phyloP scores from a whole-genome alignment of 2,113 vertebrate genomes.

The Setophaga petechia region DNA sequence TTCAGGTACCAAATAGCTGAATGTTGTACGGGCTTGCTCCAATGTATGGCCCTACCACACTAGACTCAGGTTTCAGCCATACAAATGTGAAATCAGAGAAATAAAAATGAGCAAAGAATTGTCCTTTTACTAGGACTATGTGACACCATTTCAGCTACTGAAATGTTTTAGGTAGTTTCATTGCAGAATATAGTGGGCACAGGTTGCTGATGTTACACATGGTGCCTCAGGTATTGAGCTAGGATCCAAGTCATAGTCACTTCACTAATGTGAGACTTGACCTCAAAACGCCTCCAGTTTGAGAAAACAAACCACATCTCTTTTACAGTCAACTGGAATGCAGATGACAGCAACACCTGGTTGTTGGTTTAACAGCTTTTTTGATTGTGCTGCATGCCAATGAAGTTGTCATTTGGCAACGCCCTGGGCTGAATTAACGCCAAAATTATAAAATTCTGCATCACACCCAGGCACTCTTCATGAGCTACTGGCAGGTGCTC shows the following conservation, averaged over 20 bases:
- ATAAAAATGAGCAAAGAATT: neutral
- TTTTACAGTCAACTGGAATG: neutral
- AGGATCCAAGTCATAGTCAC: neutral
- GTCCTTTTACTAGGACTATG: neutral
- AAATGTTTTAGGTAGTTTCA: neutral
- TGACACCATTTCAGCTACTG: neutral
- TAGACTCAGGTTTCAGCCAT: neutral
- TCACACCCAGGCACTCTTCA: neutral
- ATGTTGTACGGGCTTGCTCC: neutral
- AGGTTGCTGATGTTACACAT: neutral
- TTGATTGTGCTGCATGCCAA: neutral
- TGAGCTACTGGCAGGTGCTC: neutral
- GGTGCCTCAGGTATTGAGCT: neutral
- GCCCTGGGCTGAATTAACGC: neutral
- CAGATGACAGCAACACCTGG: neutral
- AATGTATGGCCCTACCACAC: neutral
- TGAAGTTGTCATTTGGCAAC: neutral
- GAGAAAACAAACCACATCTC: neutral
- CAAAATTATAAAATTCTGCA: neutral
- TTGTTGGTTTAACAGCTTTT: neutral
- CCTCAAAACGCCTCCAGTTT: neutral
- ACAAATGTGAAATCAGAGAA: neutral
- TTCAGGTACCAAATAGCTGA: neutral
- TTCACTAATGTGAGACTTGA: neutral
- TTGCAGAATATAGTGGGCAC: neutral